Evolutionary conservation across 2,888 invertebrate genomes (phyloP).

Genomic region (Nephrotoma flavescens): DNA sequence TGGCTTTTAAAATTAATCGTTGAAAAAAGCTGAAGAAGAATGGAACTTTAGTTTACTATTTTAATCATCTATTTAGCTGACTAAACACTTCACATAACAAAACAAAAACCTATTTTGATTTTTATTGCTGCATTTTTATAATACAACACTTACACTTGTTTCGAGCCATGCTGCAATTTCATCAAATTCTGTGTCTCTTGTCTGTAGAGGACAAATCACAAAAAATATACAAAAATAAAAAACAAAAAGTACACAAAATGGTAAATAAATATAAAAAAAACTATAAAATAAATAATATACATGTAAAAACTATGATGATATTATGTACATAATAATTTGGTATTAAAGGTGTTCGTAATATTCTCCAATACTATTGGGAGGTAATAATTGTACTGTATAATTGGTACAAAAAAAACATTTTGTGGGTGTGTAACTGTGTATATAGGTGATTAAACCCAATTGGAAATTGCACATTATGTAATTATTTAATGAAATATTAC

Average conservation of each 20-base stretch:
- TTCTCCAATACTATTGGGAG: constrained; percentile 6
- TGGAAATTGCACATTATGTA: background rate
- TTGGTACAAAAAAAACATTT: constrained; percentile 8
- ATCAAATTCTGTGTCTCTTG: constrained; percentile 73
- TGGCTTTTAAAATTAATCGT: too few relatives aligned
- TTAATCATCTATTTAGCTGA: background rate
- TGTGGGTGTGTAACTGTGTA: background rate
- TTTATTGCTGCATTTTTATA: background rate
- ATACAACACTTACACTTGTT: constrained; percentile 38
- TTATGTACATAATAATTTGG: constrained; percentile 1
- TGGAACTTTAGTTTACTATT: background rate
- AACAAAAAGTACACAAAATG: constrained; percentile 15
- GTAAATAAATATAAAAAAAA: constrained; percentile 12
- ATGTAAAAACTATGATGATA: constrained; percentile 11
- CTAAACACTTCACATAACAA: background rate
- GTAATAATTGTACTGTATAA: background rate
- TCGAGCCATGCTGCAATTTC: constrained; percentile 93
- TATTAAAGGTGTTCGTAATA: background rate
- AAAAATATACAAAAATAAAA: constrained; percentile 15
- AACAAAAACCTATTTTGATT: background rate
- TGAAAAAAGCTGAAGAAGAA: too few relatives aligned
- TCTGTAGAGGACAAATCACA: constrained; percentile 23
- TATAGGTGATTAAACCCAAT: background rate
- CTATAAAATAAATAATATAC: constrained; percentile 5
- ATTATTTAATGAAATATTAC: background rate